phyloP scores from a whole-genome alignment of 2,888 invertebrate species.

The Sarcophaga caerulescens region DNA sequence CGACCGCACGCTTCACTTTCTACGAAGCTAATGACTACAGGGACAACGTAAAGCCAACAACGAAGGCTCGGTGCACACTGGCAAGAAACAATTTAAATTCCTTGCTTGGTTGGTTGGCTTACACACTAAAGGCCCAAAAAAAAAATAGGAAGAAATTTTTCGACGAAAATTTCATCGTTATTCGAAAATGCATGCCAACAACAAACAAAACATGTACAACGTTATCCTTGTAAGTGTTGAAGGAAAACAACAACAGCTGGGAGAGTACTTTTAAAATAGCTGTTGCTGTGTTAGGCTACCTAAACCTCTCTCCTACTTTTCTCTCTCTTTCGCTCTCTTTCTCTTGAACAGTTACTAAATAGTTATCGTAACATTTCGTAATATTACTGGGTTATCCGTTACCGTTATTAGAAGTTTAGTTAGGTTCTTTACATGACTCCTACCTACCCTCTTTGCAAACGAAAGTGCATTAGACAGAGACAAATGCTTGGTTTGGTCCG shows the following conservation, averaged over 20 bases:
- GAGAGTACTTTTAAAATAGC: background rate
- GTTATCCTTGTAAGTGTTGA: background rate
- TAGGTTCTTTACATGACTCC: background rate
- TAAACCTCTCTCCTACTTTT: background rate
- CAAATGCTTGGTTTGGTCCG: background rate
- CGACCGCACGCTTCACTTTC: constrained; percentile 72
- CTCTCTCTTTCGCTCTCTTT: no score
- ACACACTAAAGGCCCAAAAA: background rate
- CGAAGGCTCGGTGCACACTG: constrained; percentile 71
- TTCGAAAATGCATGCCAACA: background rate
- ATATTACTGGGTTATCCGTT: constrained; percentile 28
- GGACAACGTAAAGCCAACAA: constrained; percentile 68
- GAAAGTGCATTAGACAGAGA: constrained; percentile 38
- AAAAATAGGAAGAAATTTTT: no score
- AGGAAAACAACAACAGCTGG: constrained; percentile 43
- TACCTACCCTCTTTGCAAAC: constrained; percentile 5
- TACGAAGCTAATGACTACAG: constrained; percentile 72
- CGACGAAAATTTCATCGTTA: no score
- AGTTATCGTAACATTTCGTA: constrained; percentile 34
- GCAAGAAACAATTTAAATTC: background rate
- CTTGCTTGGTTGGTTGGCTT: constrained; percentile 13
- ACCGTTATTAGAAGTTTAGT: constrained; percentile 25
- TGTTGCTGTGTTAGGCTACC: constrained; percentile 49
- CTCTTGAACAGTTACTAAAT: no score
- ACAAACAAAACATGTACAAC: background rate